Evolutionary conservation across 30 jellyfish, hydroid and myxozoan genomes (phyloP).

Genomic region (Aurelia sp.): DNA sequence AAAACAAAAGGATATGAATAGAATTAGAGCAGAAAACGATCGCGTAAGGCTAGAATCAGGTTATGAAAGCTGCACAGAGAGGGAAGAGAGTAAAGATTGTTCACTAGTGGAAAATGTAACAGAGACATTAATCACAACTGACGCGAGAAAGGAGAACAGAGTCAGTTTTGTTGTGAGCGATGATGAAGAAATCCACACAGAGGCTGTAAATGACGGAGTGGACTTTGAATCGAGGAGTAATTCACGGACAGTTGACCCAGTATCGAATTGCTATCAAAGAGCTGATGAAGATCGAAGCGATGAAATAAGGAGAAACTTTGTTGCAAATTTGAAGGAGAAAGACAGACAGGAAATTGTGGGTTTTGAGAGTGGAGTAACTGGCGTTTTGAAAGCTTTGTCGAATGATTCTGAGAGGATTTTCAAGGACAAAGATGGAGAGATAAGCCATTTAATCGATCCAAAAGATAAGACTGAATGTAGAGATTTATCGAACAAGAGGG

Average conservation of each 20-base stretch:
- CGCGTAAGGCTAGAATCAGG: slow-evolving; percentile 1
- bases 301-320: no score
- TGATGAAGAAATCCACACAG: no score
- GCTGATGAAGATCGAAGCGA: no score
- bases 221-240: no score
- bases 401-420: slow-evolving; percentile 8
- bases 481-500: slow-evolving; percentile 21
- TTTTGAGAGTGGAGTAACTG: background rate
- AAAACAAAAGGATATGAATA: background rate
- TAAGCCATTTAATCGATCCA: slow-evolving; percentile 30
- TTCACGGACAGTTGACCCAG: no score
- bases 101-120: no score
- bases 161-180: no score
- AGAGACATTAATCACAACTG: no score
- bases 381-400: slow-evolving; percentile 1
- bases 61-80: slow-evolving; percentile 1
- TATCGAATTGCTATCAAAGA: no score
- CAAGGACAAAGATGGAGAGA: slow-evolving; percentile 21
- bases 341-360: background rate
- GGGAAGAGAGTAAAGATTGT: background rate
- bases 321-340: no score
- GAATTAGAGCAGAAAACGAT: background rate
- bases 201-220: no score
- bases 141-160: no score
- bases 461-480: slow-evolving; percentile 32